Evolutionary conservation across 2,797 vertebrate species (phyloP), one percentile per base, ranked within the genome.

Genomic region (Oceanodroma leucorhoa): DNA sequence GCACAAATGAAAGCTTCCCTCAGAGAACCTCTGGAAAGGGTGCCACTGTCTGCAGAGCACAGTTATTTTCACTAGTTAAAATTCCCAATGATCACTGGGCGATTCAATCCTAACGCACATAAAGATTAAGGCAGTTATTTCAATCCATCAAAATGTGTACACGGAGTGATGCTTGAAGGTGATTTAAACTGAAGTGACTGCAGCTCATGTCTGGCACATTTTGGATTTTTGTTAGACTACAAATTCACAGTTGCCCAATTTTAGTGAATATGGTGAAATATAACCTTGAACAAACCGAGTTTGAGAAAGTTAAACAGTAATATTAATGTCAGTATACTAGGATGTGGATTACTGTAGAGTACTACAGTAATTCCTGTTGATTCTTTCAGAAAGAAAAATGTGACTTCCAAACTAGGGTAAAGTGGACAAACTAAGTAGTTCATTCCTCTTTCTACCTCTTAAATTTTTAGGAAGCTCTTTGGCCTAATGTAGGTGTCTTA

Each of bases 1-100:
- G 76, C 64, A 80, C 41, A 90, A 86, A 85, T 95, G 83, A 94
- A 95, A 89, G n/a, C 77, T 93, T 89, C 54, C 61, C 34, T 95
- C 51, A 58, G 41, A 89, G 80, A 79, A 76, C 51, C 65, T 66
- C 11, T 91, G 69, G 54, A 69, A 82, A 66, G 50, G 82, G n/a
- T 88, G 64, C 58, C 27, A 16, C 69, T 81, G 67, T 81, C 61
- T 93, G 48, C 66, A 94, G 50, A 90, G 79, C 57, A 43, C 30
- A 41, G 43, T 58, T 90, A 66, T 77, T 95, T 89, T 86, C 2
- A 3, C 27, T 15, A 15, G 21, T 87, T 93, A 60, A 69, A 69
- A 88, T 85, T 90, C 48, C 40, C 71, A 27, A 0, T 40, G 30
- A 73, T 70, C 75, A 14, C 34, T 60, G 61, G 24, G 53, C 2